These are phyloP conservation scores for Drosophila hydei DNA, from an alignment of 1,140 invertebrate genomes.

Conservation along the genomic window DNA sequence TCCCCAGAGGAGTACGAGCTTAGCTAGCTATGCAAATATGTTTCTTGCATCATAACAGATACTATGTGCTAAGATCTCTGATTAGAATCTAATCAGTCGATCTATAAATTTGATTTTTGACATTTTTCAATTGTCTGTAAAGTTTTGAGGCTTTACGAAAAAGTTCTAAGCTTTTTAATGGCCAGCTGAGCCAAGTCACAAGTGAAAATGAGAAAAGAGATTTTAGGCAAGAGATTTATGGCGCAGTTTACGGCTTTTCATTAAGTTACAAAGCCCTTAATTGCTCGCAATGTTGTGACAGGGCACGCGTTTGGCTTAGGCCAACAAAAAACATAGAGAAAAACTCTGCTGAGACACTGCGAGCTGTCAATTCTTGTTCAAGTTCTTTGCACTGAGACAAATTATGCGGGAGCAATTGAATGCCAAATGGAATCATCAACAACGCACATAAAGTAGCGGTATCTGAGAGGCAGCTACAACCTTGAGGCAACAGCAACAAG, in stretches of 20 bases:
- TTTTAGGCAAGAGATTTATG: slow-evolving; percentile 56
- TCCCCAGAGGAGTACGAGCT: no score
- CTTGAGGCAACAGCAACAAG: slow-evolving; percentile 24
- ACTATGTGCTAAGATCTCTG: no score
- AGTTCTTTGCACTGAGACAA: slow-evolving; percentile 20
- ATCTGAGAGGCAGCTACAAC: slow-evolving; percentile 24
- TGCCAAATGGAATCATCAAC: slow-evolving; percentile 17
- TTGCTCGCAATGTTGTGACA: slow-evolving; percentile 34
- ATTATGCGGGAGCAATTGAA: slow-evolving; percentile 27
- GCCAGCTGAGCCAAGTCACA: slow-evolving; percentile 20
- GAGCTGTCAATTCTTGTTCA: slow-evolving; percentile 10
- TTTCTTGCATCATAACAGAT: no score
- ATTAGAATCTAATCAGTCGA: no score
- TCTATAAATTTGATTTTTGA: no score
- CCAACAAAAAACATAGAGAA: neutral
- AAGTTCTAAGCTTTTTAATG: slow-evolving; percentile 56
- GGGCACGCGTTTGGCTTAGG: slow-evolving; percentile 41
- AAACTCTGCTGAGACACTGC: neutral
- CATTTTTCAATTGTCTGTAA: neutral
- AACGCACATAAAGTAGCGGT: slow-evolving; percentile 26
- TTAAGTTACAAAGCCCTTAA: slow-evolving; percentile 29
- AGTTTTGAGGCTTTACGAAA: no score
- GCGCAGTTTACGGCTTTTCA: slow-evolving; percentile 49
- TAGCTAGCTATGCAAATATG: no score
- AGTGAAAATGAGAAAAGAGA: neutral